Percentiles rank a stretch among this genome's conserved stretches.
Conservation (phyloP, 1,140 invertebrate species). For the Rhopalosiphum padi region DNA sequence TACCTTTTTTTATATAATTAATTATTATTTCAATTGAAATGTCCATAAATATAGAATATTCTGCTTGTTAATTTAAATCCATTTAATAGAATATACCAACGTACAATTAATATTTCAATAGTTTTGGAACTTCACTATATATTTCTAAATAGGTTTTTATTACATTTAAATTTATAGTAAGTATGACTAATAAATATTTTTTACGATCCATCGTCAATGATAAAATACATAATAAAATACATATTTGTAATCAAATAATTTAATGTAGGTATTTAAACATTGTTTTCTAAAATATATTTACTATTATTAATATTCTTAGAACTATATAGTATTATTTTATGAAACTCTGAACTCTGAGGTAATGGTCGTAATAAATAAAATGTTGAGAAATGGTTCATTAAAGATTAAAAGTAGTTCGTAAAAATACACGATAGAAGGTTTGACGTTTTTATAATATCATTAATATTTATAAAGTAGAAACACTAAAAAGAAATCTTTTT, state of each 20-base stretch:
- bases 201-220: not conserved
- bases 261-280: not conserved
- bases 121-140: not conserved
- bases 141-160: not conserved
- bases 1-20: not conserved
- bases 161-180: not conserved
- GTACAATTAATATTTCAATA: not conserved
- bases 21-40: not conserved
- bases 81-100: not conserved
- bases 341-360: not conserved
- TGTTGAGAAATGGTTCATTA: not conserved
- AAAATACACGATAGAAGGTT: not conserved
- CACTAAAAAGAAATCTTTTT: not conserved
- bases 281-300: not conserved
- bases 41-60: not conserved
- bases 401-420: not conserved
- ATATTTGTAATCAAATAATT: not conserved
- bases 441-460: not conserved
- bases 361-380: not conserved
- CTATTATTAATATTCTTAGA: not conserved
- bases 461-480: not conserved
- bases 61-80: not conserved
- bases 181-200: not conserved
- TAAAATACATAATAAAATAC: not conserved
- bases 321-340: not conserved